These are phyloP conservation scores for Leptogaster cylindrica DNA, from an alignment of 2,888 invertebrate genomes.

Conservation along the genomic window DNA sequence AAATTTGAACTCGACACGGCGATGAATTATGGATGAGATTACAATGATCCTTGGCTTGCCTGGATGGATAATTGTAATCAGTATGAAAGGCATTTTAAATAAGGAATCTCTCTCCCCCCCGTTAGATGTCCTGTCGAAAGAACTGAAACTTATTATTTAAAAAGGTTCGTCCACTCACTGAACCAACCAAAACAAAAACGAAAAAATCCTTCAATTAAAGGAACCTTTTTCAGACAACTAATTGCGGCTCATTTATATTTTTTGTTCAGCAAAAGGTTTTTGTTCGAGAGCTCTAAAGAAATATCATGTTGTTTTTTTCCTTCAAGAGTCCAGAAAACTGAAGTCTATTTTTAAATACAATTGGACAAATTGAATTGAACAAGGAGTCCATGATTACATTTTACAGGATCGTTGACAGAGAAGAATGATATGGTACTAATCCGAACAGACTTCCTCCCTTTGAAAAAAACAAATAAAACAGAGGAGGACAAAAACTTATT, in stretches of 20 bases:
- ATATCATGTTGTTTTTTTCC: conserved; percentile 2
- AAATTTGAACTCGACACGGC: neutral
- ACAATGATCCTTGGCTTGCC: conserved; percentile 23
- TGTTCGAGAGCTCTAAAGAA: conserved; percentile 15
- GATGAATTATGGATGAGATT: conserved; percentile 28
- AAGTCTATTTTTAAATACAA: conserved; percentile 18
- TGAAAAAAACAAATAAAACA: no score
- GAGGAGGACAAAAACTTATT: no score
- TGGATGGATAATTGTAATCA: conserved; percentile 26
- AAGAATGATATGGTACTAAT: conserved; percentile 25
- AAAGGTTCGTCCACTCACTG: neutral
- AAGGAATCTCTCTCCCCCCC: neutral
- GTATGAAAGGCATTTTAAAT: conserved; percentile 32
- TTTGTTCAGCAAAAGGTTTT: neutral
- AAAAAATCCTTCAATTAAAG: conserved; percentile 20
- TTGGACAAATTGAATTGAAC: conserved; percentile 10
- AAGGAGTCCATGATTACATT: no score
- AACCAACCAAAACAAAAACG: neutral
- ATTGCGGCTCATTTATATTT: conserved; percentile 28
- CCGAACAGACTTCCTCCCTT: neutral
- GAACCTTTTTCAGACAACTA: conserved; percentile 16
- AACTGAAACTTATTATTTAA: conserved; percentile 30
- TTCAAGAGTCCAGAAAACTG: conserved; percentile 10
- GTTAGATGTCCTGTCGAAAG: neutral
- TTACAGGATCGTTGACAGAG: no score